Evolutionary conservation across 1,140 invertebrate genomes (phyloP), one percentile per base, ranked within the genome.

Genomic region (Drosophila neocordata): DNA sequence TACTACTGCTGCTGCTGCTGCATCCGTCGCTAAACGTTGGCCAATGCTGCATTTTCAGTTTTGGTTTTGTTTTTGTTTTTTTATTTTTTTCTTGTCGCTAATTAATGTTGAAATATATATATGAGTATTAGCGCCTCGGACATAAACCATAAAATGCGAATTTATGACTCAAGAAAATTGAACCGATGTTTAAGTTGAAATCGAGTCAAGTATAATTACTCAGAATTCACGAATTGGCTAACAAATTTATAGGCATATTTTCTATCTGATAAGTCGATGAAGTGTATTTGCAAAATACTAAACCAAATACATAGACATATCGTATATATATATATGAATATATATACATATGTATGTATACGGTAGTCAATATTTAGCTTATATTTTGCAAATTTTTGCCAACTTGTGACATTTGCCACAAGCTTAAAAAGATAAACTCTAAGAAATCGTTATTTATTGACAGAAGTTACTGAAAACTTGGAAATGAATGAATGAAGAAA

Each of bases 191-290:
- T 56, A 55, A 38, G 52, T 44, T 22, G 60, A 63, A 59, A 69
- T 77, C 56, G 66, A 58, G 55, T 66, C 56, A 60, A 51, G 65
- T 76, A 20, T 35, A 83, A 84, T 84, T 87, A 87, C 82, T 85
- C 70, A 85, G 82, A 87, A 85, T 77, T 34, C 15, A 20, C 57
- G 69, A 60, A 59, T 74, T 69, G 70, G 53, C 71, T 64, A 85
- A 84, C 81, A 85, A 82, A 87, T 75, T 82, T 81, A 77, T 20
- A 65, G 78, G 69, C 67, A 73, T 64, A 69, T 61, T 51, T 60
- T 67, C 68, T 80, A 77, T 77, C 69, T 70, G 78, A 85, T 87
- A 85, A 85, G 73, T 60, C 44, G 34, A 15, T 62, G 67, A 68
- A 67, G 65, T 69, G 27, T 68, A 69, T 79, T 77, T 69, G 69